A percentile compares a stretch with the other conserved stretches of the same genome.
Evolutionary conservation across 2,797 vertebrate species (phyloP).

Genomic region (Labeo calbasu): DNA sequence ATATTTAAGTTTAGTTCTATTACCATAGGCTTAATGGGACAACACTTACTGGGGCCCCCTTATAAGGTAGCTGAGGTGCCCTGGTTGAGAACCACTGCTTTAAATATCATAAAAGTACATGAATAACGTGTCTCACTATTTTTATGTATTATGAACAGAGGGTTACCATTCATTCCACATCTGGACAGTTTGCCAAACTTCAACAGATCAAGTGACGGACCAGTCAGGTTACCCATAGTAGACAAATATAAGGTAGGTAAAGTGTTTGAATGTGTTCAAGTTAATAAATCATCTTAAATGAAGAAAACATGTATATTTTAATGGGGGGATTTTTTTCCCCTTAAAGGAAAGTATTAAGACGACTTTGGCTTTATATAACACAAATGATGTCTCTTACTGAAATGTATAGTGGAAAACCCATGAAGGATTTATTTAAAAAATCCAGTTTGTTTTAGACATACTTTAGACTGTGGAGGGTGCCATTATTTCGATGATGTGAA

Average conservation of each 20-base stretch:
- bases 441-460: no score
- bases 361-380: no score
- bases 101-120: neutral
- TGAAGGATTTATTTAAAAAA: no score
- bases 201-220: slow-evolving; percentile 92
- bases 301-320: no score
- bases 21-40: neutral
- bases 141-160: slow-evolving; percentile 75
- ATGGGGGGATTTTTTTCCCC: no score
- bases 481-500: no score
- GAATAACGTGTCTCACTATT: neutral
- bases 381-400: no score
- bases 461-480: no score
- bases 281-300: no score
- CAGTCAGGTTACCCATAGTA: slow-evolving; percentile 96
- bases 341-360: no score
- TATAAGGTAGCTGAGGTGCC: neutral
- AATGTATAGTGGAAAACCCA: no score
- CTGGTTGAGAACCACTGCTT: neutral
- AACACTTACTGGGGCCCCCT: neutral
- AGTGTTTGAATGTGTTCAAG: neutral
- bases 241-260: slow-evolving; percentile 94
- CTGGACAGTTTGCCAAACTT: slow-evolving; percentile 97
- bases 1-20: neutral
- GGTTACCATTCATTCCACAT: slow-evolving; percentile 97